A percentile compares a stretch with the other conserved stretches of the same genome.
phyloP scores from a whole-genome alignment of 2,888 invertebrate genomes.

The Drosophila aldrichi region DNA sequence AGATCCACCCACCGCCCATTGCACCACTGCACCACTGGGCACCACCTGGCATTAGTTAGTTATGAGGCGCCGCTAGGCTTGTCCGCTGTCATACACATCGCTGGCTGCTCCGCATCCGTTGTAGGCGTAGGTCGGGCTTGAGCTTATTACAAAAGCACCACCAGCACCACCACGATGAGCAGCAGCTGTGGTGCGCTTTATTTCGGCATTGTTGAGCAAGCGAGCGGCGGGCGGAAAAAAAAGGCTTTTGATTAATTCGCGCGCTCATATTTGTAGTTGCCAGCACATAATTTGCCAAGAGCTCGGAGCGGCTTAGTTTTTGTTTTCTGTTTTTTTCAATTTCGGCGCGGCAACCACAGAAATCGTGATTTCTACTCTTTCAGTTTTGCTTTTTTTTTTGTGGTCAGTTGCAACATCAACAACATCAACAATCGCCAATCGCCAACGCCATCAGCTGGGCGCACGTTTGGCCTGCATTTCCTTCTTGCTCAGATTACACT shows the following conservation, averaged over 20 bases:
- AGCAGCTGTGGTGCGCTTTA: conserved; percentile 53
- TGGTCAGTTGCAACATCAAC: conserved; percentile 74
- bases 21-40: neutral
- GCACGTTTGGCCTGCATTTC: conserved; percentile 80
- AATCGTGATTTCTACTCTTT: conserved; percentile 75
- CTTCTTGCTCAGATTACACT: conserved; percentile 80
- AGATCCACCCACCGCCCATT: conserved; percentile 34
- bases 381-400: conserved; percentile 60
- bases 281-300: conserved; percentile 79
- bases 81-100: conserved; percentile 40
- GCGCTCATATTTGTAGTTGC: conserved; percentile 80
- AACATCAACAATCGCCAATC: conserved; percentile 71
- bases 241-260: conserved; percentile 77
- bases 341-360: conserved; percentile 59
- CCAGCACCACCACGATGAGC: conserved; percentile 34
- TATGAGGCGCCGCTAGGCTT: conserved; percentile 38
- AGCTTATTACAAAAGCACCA: conserved; percentile 44
- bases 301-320: conserved; percentile 65
- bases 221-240: conserved; percentile 48
- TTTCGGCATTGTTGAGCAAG: conserved; percentile 71
- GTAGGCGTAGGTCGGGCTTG: conserved; percentile 63
- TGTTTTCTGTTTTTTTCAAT: conserved; percentile 39
- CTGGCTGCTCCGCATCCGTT: conserved; percentile 24
- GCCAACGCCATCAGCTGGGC: conserved; percentile 78
- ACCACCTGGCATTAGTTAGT: conserved; percentile 38